Percentiles rank a stretch among this genome's conserved stretches.
phyloP scores from a whole-genome alignment of 2,797 vertebrate genomes.

The Phoeniculus purpureus region DNA sequence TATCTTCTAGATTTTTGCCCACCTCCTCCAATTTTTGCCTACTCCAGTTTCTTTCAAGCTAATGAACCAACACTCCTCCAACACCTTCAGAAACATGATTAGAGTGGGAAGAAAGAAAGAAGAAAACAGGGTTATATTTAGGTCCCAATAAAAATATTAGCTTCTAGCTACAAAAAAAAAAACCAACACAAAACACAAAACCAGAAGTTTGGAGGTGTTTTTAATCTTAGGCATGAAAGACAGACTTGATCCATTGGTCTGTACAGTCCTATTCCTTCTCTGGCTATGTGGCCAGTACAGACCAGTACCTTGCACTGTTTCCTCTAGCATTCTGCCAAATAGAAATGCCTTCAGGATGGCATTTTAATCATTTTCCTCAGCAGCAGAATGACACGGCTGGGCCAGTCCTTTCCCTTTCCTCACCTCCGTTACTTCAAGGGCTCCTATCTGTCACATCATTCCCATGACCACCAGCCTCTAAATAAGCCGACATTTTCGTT shows the following conservation, averaged over 20 bases:
- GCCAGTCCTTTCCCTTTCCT: constrained; percentile 50
- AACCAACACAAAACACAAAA: too few species aligned
- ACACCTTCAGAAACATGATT: neutral
- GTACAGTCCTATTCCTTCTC: neutral
- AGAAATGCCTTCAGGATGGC: neutral
- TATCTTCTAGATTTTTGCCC: neutral
- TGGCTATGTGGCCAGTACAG: neutral
- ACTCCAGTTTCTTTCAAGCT: neutral
- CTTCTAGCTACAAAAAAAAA: neutral
- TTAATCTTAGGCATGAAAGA: neutral
- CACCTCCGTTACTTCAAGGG: neutral
- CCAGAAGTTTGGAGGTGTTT: neutral
- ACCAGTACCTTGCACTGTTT: neutral
- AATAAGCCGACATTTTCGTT: constrained; percentile 61
- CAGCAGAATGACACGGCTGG: constrained; percentile 26
- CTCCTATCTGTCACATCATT: constrained; percentile 38
- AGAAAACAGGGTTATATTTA: neutral
- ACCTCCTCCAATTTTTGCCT: neutral
- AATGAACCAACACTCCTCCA: neutral
- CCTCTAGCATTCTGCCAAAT: neutral
- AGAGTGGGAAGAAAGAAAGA: neutral
- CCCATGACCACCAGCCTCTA: constrained; percentile 1
- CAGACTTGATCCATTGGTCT: neutral
- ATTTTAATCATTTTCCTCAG: neutral
- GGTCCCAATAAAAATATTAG: neutral